Base-by-base conservation (phyloP, 2,797 vertebrate genomes). In the Pseudomugil tenellus region DNA sequence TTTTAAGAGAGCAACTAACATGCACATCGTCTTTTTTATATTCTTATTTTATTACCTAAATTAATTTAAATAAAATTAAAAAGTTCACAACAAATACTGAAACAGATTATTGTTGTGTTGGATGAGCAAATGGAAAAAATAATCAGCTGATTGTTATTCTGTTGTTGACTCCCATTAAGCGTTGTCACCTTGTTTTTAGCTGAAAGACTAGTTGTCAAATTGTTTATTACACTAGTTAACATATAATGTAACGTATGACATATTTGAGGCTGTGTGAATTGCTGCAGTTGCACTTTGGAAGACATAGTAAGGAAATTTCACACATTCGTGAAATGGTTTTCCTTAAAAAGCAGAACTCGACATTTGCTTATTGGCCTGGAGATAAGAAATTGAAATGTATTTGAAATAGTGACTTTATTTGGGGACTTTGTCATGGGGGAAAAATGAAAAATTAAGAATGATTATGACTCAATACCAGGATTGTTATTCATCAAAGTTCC, bases 81-180 rank as follows among this genome's bases (percentile, higher is more conserved):
- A 39, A 58, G 29, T 35, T 58, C 34, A 74, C 43, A 95, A 90
- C 94, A 94, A 91, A 95, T 94, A 71, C 94, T 89, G 94, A 48
- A 48, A 95, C 67, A 88, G 90, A 34, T 91, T 90, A 77, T 94
- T 93, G 94, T 87, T 95, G 72, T 94, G 94, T 89, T 94, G 94
- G 89, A 68, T 95, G 78, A 93, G 93, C 26, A 93, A 93, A 89
- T 94, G 94, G 95, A 88, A 95, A 88, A 95, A 94, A 94, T 58
- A 12, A 23, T 59, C 29, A 28, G 28, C 21, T 63, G 26, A 35
- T 46, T 48, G 4, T 69, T 57, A 29, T 39, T 63, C 14, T 9
- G 16, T 54, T 3, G 71, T 34, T 17, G 43, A 13, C 39, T 41
- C 39, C 39, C 21, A 21, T 19, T 46, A 46, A 46, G 8, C 8